phyloP scores from a whole-genome alignment of 2,113 vertebrate species.

The Petrocephalus microphthalmus region DNA sequence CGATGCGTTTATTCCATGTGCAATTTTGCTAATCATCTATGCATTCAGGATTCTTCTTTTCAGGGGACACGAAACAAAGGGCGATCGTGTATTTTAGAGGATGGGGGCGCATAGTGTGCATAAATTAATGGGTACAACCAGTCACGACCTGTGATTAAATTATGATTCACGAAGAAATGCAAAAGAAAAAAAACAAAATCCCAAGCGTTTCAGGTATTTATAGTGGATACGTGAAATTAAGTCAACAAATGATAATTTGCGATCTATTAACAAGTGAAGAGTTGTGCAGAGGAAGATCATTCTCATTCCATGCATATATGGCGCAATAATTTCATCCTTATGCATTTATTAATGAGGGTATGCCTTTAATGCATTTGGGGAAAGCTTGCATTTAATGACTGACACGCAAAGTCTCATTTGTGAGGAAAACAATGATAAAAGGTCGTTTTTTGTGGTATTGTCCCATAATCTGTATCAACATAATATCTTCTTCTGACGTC shows the following conservation, averaged over 20 bases:
- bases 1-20: background rate
- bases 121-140: background rate
- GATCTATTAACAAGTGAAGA: background rate
- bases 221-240: background rate
- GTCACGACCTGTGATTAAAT: conserved; percentile 3
- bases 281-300: background rate
- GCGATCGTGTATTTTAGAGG: background rate
- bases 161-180: background rate
- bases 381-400: background rate
- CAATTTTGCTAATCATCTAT: background rate
- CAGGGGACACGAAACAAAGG: background rate
- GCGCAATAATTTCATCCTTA: background rate
- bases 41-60: background rate
- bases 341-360: background rate
- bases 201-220: background rate
- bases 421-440: background rate
- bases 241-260: background rate
- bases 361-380: background rate
- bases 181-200: too few relatives aligned
- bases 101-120: background rate
- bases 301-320: background rate
- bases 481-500: background rate
- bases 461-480: background rate
- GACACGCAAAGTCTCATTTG: background rate
- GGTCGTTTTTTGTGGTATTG: background rate